phyloP scores from a whole-genome alignment of 2,888 invertebrate genomes.

The Macrosoma leucophasiata region DNA sequence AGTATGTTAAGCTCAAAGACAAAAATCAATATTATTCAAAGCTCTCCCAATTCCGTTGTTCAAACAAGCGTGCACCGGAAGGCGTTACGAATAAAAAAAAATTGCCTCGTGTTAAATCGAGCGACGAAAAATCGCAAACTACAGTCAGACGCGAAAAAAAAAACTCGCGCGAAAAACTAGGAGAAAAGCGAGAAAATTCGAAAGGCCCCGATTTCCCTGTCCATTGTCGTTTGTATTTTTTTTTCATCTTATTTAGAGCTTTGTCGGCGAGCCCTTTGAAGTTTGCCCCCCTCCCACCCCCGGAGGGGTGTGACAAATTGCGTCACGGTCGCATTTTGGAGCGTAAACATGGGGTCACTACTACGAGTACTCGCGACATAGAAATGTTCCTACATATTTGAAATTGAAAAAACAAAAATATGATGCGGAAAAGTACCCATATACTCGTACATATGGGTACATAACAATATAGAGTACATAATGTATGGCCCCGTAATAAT shows the following conservation, averaged over 20 bases:
- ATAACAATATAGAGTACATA: too few relatives aligned
- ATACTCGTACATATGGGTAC: too few relatives aligned
- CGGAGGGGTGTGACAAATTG: slow-evolving; percentile 66
- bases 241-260: slow-evolving; percentile 75
- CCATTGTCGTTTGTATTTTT: slow-evolving; percentile 68
- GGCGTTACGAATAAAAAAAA: slow-evolving; percentile 18
- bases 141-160: slow-evolving; percentile 31
- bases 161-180: slow-evolving; percentile 51
- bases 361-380: too few relatives aligned
- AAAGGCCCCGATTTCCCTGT: slow-evolving; percentile 65
- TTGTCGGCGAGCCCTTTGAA: slow-evolving; percentile 73
- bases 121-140: slow-evolving; percentile 39
- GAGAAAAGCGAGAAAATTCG: slow-evolving; percentile 50
- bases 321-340: slow-evolving; percentile 60
- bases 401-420: too few relatives aligned
- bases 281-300: slow-evolving; percentile 46
- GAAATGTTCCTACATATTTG: too few relatives aligned
- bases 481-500: too few relatives aligned
- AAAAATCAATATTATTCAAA: too few relatives aligned
- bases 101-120: slow-evolving; percentile 25
- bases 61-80: too few relatives aligned
- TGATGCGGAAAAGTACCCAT: too few relatives aligned
- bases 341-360: slow-evolving; percentile 51
- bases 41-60: too few relatives aligned
- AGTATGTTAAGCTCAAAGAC: too few relatives aligned